Evolutionary conservation across 2,797 vertebrate genomes (phyloP).

Genomic region (Protonibea diacanthus): DNA sequence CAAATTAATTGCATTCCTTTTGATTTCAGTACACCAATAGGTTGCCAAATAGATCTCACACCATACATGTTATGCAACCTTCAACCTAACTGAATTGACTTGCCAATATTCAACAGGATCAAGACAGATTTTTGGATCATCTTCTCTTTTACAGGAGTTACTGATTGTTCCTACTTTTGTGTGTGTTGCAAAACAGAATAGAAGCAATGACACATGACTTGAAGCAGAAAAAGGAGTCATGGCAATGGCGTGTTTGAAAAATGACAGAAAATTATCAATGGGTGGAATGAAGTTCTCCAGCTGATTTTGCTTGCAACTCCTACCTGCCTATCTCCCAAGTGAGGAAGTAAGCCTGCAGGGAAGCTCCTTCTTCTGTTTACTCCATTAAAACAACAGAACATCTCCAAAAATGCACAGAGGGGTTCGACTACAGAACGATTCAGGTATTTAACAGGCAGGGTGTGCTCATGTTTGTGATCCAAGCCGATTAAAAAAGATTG

Average conservation of each 20-base stretch:
- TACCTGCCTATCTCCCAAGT: not conserved
- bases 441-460: not conserved
- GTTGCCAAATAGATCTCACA: no score
- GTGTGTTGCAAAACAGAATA: not conserved
- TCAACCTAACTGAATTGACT: no score
- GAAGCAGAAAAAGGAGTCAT: no score
- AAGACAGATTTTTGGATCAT: no score
- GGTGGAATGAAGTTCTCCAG: no score
- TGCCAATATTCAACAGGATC: no score
- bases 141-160: no score
- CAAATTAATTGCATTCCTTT: not conserved
- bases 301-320: not conserved
- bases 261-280: no score
- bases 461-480: not conserved
- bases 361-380: not conserved
- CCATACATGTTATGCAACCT: no score
- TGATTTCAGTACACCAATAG: not conserved
- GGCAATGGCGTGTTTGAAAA: no score
- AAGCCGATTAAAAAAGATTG: not conserved
- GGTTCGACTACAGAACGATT: not conserved
- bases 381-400: not conserved
- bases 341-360: no score
- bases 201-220: not conserved
- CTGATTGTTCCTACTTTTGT: no score
- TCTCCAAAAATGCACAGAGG: not conserved